phyloP scores from a whole-genome alignment of 2,888 invertebrate species.

The Xestoiulus laeticollis region DNA sequence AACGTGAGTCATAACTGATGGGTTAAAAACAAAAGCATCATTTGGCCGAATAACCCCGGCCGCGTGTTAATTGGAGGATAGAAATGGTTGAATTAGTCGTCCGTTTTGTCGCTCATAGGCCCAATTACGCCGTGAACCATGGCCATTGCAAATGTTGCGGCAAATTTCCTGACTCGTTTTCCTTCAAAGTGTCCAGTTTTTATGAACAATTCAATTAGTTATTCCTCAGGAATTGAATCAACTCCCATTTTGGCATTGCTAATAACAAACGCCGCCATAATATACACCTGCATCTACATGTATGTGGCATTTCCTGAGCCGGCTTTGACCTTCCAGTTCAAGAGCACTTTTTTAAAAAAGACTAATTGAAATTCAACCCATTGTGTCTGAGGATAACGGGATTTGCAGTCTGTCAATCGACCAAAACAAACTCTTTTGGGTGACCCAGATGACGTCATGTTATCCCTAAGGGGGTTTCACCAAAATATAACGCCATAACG shows the following conservation, averaged over 20 bases:
- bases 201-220: background rate
- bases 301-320: background rate
- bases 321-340: conserved; percentile 7
- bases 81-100: background rate
- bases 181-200: background rate
- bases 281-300: no score
- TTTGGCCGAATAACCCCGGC: background rate
- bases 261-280: no score
- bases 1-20: no score
- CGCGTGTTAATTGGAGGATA: background rate
- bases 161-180: background rate
- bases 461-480: no score
- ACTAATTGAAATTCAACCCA: background rate
- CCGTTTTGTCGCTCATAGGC: background rate
- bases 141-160: background rate
- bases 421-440: no score
- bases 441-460: no score
- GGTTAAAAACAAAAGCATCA: no score
- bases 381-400: conserved; percentile 4
- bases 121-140: background rate
- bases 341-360: background rate
- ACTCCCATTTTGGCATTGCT: background rate
- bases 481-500: no score
- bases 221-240: background rate
- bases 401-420: background rate